Conservation (phyloP, 2,797 vertebrate species). For the Siniperca obscura region DNA sequence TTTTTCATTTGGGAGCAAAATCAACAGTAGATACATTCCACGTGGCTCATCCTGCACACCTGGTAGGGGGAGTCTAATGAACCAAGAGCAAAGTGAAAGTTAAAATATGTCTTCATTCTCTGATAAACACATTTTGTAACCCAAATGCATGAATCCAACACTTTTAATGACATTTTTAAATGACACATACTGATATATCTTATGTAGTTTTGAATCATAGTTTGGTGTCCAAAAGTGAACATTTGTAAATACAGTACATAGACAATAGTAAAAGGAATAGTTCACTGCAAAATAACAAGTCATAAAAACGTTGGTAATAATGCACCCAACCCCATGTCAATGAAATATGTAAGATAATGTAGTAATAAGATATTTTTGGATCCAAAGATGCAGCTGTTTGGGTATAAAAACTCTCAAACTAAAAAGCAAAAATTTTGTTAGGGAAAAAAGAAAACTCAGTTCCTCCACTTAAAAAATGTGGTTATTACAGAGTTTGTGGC, state of each 20-base stretch:
- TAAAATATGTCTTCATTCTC: neutral
- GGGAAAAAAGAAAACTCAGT: neutral
- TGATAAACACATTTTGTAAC: slow-evolving; percentile 1
- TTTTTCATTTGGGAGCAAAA: slow-evolving; percentile 40
- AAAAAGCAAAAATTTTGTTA: neutral
- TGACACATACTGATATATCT: neutral
- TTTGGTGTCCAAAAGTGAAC: neutral
- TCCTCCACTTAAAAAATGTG: slow-evolving; percentile 8
- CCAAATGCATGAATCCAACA: neutral
- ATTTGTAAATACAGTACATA: neutral
- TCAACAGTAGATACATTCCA: slow-evolving; percentile 45
- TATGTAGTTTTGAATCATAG: neutral
- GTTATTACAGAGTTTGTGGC: neutral
- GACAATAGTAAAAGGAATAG: neutral
- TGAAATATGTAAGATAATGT: neutral
- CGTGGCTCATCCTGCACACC: slow-evolving; percentile 41
- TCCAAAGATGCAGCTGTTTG: neutral
- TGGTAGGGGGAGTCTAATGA: slow-evolving; percentile 31
- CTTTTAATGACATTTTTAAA: slow-evolving; percentile 9
- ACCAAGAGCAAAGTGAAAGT: slow-evolving; percentile 2
- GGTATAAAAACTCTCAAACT: neutral
- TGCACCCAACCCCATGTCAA: neutral
- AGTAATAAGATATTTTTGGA: neutral
- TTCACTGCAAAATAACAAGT: neutral
- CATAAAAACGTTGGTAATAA: neutral